phyloP scores from a whole-genome alignment of 2,113 vertebrate species.

The Prochilodus magdalenae region DNA sequence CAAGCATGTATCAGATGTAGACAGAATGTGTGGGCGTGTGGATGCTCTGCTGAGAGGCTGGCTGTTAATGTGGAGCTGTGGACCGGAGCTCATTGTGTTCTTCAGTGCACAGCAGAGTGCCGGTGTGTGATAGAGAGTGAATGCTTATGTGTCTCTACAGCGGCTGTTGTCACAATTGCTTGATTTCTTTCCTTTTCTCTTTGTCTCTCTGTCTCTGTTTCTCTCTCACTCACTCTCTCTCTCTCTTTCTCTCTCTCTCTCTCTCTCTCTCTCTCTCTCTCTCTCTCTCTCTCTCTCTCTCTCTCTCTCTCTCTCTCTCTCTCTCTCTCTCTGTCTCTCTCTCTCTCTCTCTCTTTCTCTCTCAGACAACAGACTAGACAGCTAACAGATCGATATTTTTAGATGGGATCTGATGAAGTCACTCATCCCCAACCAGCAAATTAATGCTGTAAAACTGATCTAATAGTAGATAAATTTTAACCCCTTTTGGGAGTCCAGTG shows the following conservation, averaged over 20 bases:
- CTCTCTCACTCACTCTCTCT: background rate
- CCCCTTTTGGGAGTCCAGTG: background rate
- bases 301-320: background rate
- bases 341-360: too few species aligned
- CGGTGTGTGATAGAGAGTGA: constrained; percentile 27
- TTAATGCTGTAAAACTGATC: background rate
- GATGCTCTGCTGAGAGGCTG: constrained; percentile 36
- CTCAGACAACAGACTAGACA: constrained; percentile 3
- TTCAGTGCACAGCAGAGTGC: constrained; percentile 31
- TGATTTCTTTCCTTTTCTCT: constrained; percentile 18
- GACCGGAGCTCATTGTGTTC: constrained; percentile 40
- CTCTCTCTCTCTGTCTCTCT: background rate
- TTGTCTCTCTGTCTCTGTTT: background rate
- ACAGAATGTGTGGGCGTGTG: constrained; percentile 29
- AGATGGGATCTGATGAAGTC: constrained; percentile 10
- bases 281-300: constrained; percentile 1
- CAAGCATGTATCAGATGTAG: constrained; percentile 5
- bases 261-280: constrained; percentile 1
- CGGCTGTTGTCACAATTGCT: constrained; percentile 14
- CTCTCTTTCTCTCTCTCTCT: background rate
- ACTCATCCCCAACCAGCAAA: background rate
- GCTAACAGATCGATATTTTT: constrained; percentile 20
- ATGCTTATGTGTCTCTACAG: constrained; percentile 19
- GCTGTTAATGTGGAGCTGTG: constrained; percentile 37
- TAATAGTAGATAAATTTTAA: background rate